Conservation (phyloP, 2,797 vertebrate species). For the Neostethus bicornis region DNA sequence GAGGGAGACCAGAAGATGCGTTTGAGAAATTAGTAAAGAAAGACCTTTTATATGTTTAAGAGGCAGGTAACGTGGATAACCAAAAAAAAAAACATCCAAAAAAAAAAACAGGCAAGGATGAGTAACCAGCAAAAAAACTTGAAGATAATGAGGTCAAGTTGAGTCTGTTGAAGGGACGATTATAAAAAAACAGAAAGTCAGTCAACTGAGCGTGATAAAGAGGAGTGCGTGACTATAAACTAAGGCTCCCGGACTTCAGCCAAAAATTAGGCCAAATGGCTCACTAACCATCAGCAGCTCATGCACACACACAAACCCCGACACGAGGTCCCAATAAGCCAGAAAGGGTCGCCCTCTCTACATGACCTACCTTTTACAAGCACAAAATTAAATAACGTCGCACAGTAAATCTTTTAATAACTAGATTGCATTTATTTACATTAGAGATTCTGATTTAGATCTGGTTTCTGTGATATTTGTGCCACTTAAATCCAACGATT, state of each 20-base stretch:
- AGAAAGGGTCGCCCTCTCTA: slow-evolving; percentile 36
- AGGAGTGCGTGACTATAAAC: slow-evolving; percentile 50
- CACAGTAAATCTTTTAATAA: slow-evolving; percentile 30
- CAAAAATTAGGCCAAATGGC: slow-evolving; percentile 61
- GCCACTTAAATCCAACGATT: background rate
- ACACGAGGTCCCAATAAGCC: slow-evolving; percentile 33
- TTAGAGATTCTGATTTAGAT: background rate
- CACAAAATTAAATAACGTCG: slow-evolving; percentile 42
- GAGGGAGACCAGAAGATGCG: slow-evolving; percentile 14
- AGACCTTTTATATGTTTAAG: slow-evolving; percentile 11
- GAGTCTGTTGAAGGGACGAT: slow-evolving; percentile 3
- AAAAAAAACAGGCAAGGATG: background rate
- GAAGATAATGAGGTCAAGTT: slow-evolving; percentile 9
- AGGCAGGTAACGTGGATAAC: slow-evolving; percentile 5
- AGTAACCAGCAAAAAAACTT: background rate
- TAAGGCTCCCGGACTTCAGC: slow-evolving; percentile 26
- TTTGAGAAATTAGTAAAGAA: slow-evolving; percentile 44
- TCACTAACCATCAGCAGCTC: slow-evolving; percentile 33
- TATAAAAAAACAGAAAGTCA: slow-evolving; percentile 36
- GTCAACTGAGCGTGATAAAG: slow-evolving; percentile 14
- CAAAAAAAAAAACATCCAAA: background rate
- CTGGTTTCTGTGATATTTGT: background rate
- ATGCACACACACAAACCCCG: slow-evolving; percentile 9
- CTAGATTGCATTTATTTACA: background rate
- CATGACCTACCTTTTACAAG: slow-evolving; percentile 53